Evolutionary conservation across 2,797 vertebrate genomes (phyloP).

Genomic region (Sebastes ruberrimus): DNA sequence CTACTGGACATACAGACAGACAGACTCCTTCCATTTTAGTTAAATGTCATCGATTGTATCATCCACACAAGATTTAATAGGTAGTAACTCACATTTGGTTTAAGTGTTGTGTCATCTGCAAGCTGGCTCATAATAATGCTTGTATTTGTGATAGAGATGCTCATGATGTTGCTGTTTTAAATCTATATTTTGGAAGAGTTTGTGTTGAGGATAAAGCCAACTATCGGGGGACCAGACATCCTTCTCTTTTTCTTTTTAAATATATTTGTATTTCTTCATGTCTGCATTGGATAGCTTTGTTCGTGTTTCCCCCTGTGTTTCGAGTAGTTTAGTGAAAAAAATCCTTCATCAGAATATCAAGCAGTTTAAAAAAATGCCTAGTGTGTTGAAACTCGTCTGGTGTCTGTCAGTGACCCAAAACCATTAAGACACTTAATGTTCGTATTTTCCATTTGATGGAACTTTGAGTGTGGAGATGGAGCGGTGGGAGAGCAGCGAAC

Average conservation of each 20-base stretch:
- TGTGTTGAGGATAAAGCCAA: not conserved
- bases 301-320: not conserved
- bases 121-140: not conserved
- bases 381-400: not conserved
- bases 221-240: not conserved
- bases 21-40: not conserved
- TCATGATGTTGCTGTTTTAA: not conserved
- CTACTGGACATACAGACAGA: not conserved
- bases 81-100: not conserved
- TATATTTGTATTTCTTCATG: not conserved
- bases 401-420: constrained; percentile 31
- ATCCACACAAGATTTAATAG: not conserved
- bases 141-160: not conserved
- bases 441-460: constrained; percentile 40
- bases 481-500: constrained; percentile 14
- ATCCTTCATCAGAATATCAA: constrained; percentile 7
- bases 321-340: not conserved
- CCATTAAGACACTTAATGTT: constrained; percentile 54
- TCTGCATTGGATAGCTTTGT: not conserved
- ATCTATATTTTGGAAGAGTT: not conserved
- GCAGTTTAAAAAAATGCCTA: not conserved
- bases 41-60: not conserved
- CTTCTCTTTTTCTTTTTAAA: not conserved
- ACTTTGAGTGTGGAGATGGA: constrained; percentile 26
- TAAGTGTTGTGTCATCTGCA: not conserved